Conservation (phyloP, 2,113 vertebrate species). For the Pachycephala philippinensis region DNA sequence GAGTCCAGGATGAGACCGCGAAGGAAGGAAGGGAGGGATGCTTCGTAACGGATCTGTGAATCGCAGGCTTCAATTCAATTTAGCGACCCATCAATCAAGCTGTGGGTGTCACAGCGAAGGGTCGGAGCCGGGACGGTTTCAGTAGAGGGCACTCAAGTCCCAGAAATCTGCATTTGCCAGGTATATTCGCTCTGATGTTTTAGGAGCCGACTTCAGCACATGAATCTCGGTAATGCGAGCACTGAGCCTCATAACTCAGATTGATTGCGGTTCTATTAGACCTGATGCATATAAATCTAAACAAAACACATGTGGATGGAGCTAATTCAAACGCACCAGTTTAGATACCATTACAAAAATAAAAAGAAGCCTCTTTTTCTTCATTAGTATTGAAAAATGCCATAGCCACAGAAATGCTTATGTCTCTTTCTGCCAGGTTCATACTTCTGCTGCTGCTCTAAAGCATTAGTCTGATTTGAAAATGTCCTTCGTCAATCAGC, state of each 20-base stretch:
- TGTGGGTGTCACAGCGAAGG: slow-evolving; percentile 25
- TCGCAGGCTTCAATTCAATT: background rate
- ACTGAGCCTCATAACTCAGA: slow-evolving; percentile 84
- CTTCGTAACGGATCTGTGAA: background rate
- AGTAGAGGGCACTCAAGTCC: slow-evolving; percentile 88
- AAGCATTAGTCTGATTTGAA: slow-evolving; percentile 34
- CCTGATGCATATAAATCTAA: slow-evolving; percentile 81
- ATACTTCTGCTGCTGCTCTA: slow-evolving; percentile 22
- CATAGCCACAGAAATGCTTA: background rate
- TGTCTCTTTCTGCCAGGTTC: background rate
- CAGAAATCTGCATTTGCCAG: slow-evolving; percentile 78
- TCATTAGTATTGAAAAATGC: slow-evolving; percentile 15
- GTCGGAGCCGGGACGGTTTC: slow-evolving; percentile 72
- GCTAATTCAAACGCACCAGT: slow-evolving; percentile 70
- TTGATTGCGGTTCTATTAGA: slow-evolving; percentile 82
- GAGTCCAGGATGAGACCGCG: fast-evolving
- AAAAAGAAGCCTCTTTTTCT: slow-evolving; percentile 20
- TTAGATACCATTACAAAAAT: slow-evolving; percentile 48
- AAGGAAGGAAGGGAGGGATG: background rate
- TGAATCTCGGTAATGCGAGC: slow-evolving; percentile 87
- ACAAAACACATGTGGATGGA: slow-evolving; percentile 78
- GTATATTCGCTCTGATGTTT: slow-evolving; percentile 62
- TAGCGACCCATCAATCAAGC: background rate
- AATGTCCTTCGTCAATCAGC: background rate
- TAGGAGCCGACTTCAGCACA: slow-evolving; percentile 78